Percentiles rank a stretch among this genome's conserved stretches.
Conservation (phyloP, 92 coral and sea anemone genomes). For the Metridium senile region DNA sequence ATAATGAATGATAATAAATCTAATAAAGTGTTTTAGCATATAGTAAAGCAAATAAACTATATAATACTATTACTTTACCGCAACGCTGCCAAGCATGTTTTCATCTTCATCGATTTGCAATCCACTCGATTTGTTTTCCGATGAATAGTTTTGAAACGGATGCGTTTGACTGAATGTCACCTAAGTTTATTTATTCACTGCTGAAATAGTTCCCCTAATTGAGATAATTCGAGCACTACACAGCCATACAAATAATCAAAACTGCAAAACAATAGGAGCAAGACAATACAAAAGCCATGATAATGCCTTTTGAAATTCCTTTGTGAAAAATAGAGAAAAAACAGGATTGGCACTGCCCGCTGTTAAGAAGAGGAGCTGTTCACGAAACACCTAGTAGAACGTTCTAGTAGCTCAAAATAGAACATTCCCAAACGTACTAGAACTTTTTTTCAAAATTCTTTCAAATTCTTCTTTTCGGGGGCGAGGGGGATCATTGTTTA, state of each 20-base stretch:
- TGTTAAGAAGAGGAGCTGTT: background rate
- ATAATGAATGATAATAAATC: too few relatives aligned
- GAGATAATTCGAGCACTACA: background rate
- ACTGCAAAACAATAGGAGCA: background rate
- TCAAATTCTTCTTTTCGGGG: background rate
- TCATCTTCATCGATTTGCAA: too few relatives aligned
- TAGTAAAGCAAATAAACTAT: too few relatives aligned
- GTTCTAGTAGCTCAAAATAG: background rate
- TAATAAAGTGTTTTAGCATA: too few relatives aligned
- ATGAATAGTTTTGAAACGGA: background rate
- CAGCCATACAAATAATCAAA: background rate
- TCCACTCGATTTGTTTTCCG: background rate
- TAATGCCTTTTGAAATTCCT: background rate
- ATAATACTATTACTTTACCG: too few relatives aligned
- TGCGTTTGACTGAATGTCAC: conserved; percentile 1
- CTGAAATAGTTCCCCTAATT: background rate
- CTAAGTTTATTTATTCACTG: background rate
- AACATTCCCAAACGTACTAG: background rate
- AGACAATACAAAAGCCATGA: conserved; percentile 5
- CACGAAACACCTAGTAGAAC: background rate
- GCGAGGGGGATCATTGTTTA: too few relatives aligned
- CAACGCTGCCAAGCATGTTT: too few relatives aligned
- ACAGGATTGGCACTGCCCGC: background rate
- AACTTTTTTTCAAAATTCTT: background rate
- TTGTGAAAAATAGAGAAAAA: background rate